These are phyloP conservation scores for Eublepharis macularius DNA, from an alignment of 2,113 vertebrate genomes.

Conservation along the genomic window DNA sequence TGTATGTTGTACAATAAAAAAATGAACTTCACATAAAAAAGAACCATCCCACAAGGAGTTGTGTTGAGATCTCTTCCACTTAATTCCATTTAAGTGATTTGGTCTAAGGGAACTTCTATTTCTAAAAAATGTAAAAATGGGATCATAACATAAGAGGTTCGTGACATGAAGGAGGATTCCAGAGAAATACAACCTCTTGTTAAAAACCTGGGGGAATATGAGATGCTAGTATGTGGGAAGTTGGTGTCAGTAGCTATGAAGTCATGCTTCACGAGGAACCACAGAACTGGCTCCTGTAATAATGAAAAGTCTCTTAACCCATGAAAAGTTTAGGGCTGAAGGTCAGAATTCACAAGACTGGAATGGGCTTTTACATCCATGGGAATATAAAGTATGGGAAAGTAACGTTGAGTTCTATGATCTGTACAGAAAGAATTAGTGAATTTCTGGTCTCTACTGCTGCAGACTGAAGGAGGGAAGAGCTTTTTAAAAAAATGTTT, in stretches of 20 bases:
- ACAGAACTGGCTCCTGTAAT: neutral
- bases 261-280: neutral
- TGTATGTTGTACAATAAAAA: too few relatives aligned
- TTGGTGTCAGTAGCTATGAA: neutral
- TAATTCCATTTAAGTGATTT: conserved; percentile 9
- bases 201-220: neutral
- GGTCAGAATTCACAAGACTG: neutral
- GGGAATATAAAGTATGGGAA: neutral
- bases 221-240: neutral
- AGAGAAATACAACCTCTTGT: neutral
- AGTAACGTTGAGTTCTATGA: neutral
- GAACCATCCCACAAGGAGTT: neutral
- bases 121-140: conserved; percentile 15
- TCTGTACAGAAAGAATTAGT: neutral
- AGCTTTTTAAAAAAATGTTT: too few relatives aligned
- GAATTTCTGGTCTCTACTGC: too few relatives aligned
- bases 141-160: conserved; percentile 4
- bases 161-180: neutral
- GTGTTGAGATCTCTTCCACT: neutral
- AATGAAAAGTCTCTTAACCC: neutral
- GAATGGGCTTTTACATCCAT: neutral
- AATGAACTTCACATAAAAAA: neutral
- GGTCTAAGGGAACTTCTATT: neutral
- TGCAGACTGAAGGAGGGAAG: too few relatives aligned
- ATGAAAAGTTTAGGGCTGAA: neutral